A percentile compares a stretch with the other conserved stretches of the same genome.
phyloP scores from a whole-genome alignment of 2,113 vertebrate genomes.

The Egretta garzetta region DNA sequence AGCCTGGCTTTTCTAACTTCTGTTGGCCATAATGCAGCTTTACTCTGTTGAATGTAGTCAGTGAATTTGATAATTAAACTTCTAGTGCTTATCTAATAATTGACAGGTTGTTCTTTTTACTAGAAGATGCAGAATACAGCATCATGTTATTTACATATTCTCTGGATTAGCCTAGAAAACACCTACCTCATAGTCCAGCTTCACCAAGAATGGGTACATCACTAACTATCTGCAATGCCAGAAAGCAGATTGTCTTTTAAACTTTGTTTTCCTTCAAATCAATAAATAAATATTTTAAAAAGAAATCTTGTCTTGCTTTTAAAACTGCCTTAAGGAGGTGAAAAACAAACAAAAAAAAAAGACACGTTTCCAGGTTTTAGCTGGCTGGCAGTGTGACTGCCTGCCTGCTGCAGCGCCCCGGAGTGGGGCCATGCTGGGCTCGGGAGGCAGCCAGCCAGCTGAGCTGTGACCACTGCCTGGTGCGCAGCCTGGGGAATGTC shows the following conservation, averaged over 20 bases:
- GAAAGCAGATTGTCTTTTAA: neutral
- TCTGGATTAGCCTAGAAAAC: neutral
- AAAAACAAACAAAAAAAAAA: neutral
- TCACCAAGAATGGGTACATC: neutral
- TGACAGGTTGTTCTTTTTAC: neutral
- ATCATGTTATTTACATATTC: neutral
- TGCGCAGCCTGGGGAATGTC: neutral
- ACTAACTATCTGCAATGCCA: neutral
- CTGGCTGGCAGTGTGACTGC: neutral
- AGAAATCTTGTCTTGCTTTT: neutral
- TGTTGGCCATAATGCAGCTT: neutral
- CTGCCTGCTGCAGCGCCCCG: neutral
- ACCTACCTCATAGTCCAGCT: neutral
- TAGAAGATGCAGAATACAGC: neutral
- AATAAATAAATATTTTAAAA: neutral
- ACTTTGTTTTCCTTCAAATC: neutral
- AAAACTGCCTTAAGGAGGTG: neutral
- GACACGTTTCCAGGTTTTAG: neutral
- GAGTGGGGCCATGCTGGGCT: neutral
- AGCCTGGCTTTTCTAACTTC: neutral
- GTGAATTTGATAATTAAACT: neutral
- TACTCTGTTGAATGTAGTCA: neutral
- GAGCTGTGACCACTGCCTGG: too few species aligned
- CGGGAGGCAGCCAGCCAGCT: neutral
- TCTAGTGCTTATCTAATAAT: neutral